A percentile compares a stretch with the other conserved stretches of the same genome.
Evolutionary conservation across 2,888 invertebrate species (phyloP).

Genomic region (Cephus sareptanus): DNA sequence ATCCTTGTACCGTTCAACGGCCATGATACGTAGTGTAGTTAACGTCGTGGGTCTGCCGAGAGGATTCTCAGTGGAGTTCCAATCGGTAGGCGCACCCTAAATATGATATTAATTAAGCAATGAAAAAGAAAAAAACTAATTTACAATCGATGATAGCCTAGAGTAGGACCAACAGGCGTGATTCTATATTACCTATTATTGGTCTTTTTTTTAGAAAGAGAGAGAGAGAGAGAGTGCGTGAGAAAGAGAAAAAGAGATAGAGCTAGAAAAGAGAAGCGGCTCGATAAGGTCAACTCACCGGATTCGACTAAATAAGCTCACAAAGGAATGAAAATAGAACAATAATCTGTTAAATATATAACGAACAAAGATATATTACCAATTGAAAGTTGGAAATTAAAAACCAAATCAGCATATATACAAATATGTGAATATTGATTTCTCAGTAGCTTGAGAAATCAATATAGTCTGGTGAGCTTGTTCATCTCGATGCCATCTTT

Average conservation of each 20-base stretch:
- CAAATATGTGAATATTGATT: constrained; percentile 37
- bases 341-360: not conserved
- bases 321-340: no score
- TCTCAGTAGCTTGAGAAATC: not conserved
- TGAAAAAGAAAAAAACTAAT: constrained; percentile 48
- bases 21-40: constrained; percentile 18
- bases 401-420: constrained; percentile 14
- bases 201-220: constrained; percentile 7
- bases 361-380: not conserved
- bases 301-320: no score
- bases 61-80: constrained; percentile 32
- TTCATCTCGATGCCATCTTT: no score
- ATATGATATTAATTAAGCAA: constrained; percentile 53
- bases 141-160: constrained; percentile 50
- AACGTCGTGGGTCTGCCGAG: constrained; percentile 37
- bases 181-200: constrained; percentile 34
- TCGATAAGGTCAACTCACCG: no score
- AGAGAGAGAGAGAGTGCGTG: constrained; percentile 1
- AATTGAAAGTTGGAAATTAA: no score
- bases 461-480: no score
- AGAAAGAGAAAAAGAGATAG: no score
- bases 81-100: constrained; percentile 41
- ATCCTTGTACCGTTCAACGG: no score
- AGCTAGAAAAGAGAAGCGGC: no score
- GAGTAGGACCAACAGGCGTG: constrained; percentile 42